Evolutionary conservation across 2,797 vertebrate species (phyloP).

Genomic region (Yasuhikotakia modesta): DNA sequence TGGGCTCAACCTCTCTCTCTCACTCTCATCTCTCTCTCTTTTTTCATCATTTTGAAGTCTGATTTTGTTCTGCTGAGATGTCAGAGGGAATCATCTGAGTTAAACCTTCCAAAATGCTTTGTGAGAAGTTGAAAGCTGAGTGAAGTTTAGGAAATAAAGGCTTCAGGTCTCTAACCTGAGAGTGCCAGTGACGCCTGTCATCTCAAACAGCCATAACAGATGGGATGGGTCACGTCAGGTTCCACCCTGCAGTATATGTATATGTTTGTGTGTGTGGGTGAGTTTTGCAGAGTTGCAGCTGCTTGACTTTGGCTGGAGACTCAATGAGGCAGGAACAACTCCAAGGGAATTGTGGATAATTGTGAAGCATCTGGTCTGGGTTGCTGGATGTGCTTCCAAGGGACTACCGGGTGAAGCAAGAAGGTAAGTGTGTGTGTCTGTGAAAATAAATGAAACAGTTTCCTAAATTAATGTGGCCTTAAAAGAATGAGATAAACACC

Average conservation of each 20-base stretch:
- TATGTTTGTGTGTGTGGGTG: constrained; percentile 12
- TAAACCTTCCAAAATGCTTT: background rate
- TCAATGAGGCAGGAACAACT: constrained; percentile 26
- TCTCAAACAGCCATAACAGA: constrained; percentile 12
- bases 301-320: constrained; percentile 31
- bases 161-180: constrained; percentile 7
- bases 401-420: constrained; percentile 4
- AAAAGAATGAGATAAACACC: background rate
- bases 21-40: too few relatives aligned
- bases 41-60: background rate
- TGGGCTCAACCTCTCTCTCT: background rate
- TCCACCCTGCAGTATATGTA: background rate
- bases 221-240: constrained; percentile 5
- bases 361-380: constrained; percentile 54
- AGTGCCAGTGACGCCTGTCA: constrained; percentile 1
- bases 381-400: constrained; percentile 41
- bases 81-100: background rate
- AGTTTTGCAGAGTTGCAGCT: constrained; percentile 4
- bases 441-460: constrained; percentile 13
- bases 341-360: constrained; percentile 50
- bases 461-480: background rate
- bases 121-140: background rate
- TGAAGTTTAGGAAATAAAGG: constrained; percentile 13
- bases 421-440: background rate
- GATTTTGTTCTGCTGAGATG: background rate